Conservation (phyloP, 2,888 invertebrate genomes). For the Diloba caeruleocephala region DNA sequence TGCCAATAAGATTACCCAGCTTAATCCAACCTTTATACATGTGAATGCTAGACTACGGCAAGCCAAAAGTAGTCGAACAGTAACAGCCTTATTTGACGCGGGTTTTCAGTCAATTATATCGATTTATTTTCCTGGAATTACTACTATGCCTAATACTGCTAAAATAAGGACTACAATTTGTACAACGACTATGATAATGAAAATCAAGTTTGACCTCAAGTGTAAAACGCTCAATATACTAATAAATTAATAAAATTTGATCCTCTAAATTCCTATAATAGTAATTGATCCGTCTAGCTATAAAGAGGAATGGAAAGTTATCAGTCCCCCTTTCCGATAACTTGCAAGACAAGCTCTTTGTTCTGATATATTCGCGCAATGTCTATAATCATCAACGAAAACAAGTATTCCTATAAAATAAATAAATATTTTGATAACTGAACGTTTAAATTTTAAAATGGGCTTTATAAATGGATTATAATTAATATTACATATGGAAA, state of each 20-base stretch:
- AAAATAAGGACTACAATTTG: slow-evolving; percentile 29
- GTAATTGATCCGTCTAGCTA: slow-evolving; percentile 15
- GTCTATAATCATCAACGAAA: slow-evolving; percentile 60
- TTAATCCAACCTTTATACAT: no score
- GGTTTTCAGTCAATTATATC: no score
- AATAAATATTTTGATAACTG: slow-evolving; percentile 76
- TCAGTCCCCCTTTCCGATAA: slow-evolving; percentile 1
- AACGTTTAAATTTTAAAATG: slow-evolving; percentile 71
- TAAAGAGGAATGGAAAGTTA: slow-evolving; percentile 11
- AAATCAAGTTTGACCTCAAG: slow-evolving; percentile 26
- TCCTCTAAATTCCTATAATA: neutral
- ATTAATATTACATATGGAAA: slow-evolving; percentile 71
- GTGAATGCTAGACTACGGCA: no score
- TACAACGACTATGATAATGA: slow-evolving; percentile 37
- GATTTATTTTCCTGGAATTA: no score
- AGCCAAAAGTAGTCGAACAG: no score
- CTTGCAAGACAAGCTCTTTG: slow-evolving; percentile 23
- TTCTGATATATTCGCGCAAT: slow-evolving; percentile 24
- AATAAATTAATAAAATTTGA: slow-evolving; percentile 28
- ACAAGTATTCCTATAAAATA: slow-evolving; percentile 59
- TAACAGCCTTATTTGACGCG: no score
- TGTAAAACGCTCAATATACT: slow-evolving; percentile 37
- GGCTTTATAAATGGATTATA: slow-evolving; percentile 76
- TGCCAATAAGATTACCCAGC: no score
- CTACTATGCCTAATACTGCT: neutral